Conservation (phyloP, 2,113 vertebrate genomes). For the Cettia cetti region DNA sequence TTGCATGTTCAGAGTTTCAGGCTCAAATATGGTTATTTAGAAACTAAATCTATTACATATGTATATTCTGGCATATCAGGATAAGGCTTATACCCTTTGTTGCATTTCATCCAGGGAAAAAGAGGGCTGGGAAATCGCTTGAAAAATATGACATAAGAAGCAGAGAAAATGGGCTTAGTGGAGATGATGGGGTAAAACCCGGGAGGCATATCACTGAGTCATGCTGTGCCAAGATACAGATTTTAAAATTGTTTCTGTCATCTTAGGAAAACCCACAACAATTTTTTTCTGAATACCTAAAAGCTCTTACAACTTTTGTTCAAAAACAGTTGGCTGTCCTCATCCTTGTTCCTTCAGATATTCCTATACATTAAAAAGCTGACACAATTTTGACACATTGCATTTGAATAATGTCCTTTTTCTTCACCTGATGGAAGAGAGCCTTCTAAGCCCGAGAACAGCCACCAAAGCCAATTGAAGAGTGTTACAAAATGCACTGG, state of each 20-base stretch:
- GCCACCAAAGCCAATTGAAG: neutral
- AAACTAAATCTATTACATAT: neutral
- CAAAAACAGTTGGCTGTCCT: neutral
- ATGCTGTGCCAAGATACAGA: slow-evolving; percentile 31
- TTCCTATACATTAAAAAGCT: neutral
- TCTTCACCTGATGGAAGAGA: neutral
- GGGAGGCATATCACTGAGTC: neutral
- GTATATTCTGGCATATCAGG: neutral
- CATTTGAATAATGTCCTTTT: neutral
- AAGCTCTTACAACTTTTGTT: neutral
- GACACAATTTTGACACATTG: neutral
- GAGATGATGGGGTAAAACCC: slow-evolving; percentile 1
- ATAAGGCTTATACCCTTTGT: neutral
- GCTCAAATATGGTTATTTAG: neutral
- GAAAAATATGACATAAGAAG: slow-evolving; percentile 11
- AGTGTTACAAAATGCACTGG: neutral
- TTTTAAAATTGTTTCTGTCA: slow-evolving; percentile 31
- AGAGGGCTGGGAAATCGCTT: neutral
- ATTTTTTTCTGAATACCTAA: neutral
- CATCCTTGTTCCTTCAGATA: neutral
- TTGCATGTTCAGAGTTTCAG: neutral
- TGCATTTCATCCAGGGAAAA: neutral
- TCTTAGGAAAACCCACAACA: neutral
- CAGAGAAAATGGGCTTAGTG: slow-evolving; percentile 34
- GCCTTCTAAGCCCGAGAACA: neutral